A percentile compares a stretch with the other conserved stretches of the same genome.
phyloP scores from a whole-genome alignment of 2,113 vertebrate species.

The Thomomys bottae region DNA sequence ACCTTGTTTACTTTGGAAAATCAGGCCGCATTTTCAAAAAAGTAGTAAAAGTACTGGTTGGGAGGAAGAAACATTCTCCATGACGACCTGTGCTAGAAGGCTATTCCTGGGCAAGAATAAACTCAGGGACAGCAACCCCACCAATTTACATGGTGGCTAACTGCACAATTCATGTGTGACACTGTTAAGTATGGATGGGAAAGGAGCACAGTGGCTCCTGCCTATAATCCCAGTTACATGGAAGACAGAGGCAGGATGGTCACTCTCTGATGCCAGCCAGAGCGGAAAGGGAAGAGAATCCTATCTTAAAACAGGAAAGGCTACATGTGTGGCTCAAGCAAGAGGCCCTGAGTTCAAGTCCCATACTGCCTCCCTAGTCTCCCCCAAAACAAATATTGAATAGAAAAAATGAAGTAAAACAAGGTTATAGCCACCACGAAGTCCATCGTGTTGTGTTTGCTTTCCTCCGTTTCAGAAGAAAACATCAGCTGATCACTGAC shows the following conservation, averaged over 20 bases:
- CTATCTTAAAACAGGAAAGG: no score
- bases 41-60: background rate
- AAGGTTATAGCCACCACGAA: background rate
- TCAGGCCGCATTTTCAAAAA: background rate
- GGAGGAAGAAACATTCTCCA: background rate
- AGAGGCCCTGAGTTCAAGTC: no score
- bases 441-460: background rate
- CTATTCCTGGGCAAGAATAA: no score
- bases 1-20: background rate
- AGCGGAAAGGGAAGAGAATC: no score
- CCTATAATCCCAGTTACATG: no score
- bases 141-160: background rate
- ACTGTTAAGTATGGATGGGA: background rate
- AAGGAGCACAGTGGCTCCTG: no score
- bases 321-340: no score
- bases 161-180: background rate
- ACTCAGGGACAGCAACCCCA: no score
- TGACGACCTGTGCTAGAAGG: background rate
- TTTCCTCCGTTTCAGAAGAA: background rate
- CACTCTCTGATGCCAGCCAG: no score
- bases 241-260: no score
- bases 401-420: background rate
- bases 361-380: no score
- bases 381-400: no score
- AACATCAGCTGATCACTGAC: constrained; percentile 82